Percentiles rank a stretch among this genome's conserved stretches.
These are phyloP conservation scores for Paedocypris sp. DNA, from an alignment of 2,113 vertebrate genomes.

Conservation along the genomic window DNA sequence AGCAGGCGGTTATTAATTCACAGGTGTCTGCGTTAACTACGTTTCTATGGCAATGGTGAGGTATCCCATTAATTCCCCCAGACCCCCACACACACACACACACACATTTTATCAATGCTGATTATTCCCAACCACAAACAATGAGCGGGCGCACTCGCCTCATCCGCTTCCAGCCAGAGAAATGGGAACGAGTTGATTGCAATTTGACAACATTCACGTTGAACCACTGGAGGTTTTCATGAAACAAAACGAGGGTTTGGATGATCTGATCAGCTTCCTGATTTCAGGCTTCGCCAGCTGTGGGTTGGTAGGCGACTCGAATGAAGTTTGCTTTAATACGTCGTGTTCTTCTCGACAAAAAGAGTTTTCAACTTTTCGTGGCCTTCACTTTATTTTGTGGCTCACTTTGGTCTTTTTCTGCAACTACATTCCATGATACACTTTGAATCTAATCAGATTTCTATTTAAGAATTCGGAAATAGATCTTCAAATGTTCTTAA, in stretches of 20 bases:
- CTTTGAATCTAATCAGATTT: no score
- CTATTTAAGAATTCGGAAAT: no score
- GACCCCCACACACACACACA: no score
- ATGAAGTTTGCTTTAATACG: no score
- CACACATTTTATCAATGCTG: slow-evolving; percentile 48
- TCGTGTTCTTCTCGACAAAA: no score
- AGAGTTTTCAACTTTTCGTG: no score
- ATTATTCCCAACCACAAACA: slow-evolving; percentile 53
- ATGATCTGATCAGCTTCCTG: neutral
- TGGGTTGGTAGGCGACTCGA: no score
- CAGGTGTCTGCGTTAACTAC: slow-evolving; percentile 59
- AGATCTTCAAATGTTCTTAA: no score
- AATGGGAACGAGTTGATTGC: slow-evolving; percentile 8
- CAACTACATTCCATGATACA: no score
- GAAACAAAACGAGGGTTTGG: slow-evolving; percentile 6
- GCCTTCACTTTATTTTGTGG: no score
- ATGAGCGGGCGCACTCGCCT: slow-evolving; percentile 17
- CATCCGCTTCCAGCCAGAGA: neutral
- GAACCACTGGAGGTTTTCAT: neutral
- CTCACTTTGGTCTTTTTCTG: no score
- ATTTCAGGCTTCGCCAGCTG: no score
- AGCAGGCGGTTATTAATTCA: slow-evolving; percentile 60
- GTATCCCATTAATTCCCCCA: slow-evolving; percentile 50
- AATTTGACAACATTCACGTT: slow-evolving; percentile 12
- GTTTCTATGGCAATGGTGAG: slow-evolving; percentile 61